phyloP scores from a whole-genome alignment of 2,113 vertebrate genomes.

The Fulica atra region DNA sequence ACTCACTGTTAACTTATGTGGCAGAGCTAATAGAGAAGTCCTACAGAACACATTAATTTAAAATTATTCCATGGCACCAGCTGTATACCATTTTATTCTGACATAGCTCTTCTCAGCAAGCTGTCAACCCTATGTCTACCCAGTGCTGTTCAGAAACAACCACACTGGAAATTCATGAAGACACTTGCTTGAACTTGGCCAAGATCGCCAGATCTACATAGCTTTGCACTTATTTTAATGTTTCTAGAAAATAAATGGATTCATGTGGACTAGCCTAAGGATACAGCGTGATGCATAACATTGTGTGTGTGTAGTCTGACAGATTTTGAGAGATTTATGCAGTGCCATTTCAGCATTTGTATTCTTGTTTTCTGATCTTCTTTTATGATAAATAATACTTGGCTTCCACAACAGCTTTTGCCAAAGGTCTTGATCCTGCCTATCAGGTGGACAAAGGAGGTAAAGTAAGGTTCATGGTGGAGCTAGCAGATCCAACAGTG shows the following conservation, averaged over 20 bases:
- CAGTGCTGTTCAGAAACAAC: not conserved
- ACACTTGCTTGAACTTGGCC: not conserved
- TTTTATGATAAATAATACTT: not conserved
- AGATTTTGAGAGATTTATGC: not conserved
- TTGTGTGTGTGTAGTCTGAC: not conserved
- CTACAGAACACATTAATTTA: not conserved
- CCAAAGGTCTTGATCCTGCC: conserved; percentile 93
- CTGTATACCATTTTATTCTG: not conserved
- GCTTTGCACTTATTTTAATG: not conserved
- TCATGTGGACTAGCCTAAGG: not conserved
- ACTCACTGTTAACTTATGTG: not conserved
- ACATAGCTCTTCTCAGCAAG: not conserved
- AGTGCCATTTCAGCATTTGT: not conserved
- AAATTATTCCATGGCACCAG: not conserved
- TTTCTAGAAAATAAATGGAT: not conserved
- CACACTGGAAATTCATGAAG: not conserved
- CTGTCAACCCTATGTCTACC: not conserved
- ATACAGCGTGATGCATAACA: not conserved
- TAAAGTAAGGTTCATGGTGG: conserved; percentile 90
- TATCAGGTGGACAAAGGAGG: conserved; percentile 97
- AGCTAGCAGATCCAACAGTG: conserved; percentile 94
- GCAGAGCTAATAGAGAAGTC: not conserved
- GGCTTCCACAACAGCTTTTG: conserved; percentile 83
- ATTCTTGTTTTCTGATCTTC: not conserved
- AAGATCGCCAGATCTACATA: not conserved